Base-by-base conservation (phyloP, 2,888 invertebrate genomes). In the Rotaria macrura region DNA sequence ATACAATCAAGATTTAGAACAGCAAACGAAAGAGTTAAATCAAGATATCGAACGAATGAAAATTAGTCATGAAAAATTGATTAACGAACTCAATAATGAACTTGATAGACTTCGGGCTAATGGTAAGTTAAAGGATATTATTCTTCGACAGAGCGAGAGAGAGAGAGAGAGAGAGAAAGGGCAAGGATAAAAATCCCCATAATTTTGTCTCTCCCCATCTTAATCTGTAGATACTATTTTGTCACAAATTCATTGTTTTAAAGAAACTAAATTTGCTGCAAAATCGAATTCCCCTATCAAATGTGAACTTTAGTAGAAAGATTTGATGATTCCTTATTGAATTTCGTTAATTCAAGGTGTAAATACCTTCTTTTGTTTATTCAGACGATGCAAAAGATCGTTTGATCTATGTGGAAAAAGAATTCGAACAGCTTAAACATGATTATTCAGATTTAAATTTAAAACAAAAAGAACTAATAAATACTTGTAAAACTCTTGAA, bases 1-100 rank as follows among this genome's bases (percentile, higher is more conserved):
- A 79, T 79, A 43, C n/a, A 25, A 79, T 79, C 25, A 79, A 79
- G 79, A 79, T 79, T 43, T 79, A 23, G 43, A 79, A 79, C 79
- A 43, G n/a, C 79, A 43, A 79, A 3, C 25, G 25, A 43, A 79
- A 79, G 40, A 38, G 9, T 34, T 38, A 1, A 38, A 72, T 29
- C 72, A 72, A 72, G 43, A 79, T 43, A 40, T 43, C n/a, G 40
- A 43, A 43, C 17, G n/a, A 79, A 10, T 43, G 4, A 79, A 79
- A 79, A 43, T 79, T 14, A 43, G 25, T 43, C 79, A 79, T n/a
- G 79, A 79, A 43, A 79, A 79, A 79, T 12, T 43, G 10, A 43
- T 79, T 79, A 43, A 79, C 43, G 79, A 79, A 79, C n/a, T 79
- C 6, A 79, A 43, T 43, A 23, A 23, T n/a, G 79, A 79, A 43